Base-by-base conservation (phyloP, 2,113 vertebrate species). In the Phasianus colchicus region DNA sequence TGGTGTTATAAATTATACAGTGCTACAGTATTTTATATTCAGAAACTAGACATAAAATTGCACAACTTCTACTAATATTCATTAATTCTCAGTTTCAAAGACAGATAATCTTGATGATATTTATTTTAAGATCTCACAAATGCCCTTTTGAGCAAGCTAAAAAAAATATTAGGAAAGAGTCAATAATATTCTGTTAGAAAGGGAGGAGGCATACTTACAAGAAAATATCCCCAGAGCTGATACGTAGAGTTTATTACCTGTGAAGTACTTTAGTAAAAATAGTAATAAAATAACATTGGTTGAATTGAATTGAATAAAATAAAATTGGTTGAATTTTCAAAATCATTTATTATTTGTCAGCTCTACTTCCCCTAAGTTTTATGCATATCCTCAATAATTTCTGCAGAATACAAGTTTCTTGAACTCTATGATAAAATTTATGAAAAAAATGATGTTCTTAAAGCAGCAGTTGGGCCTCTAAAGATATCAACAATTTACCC, bases 101-200 rank as follows among this genome's bases (percentile, higher is more conserved):
- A 83, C 16, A 90, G n/a, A 84, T 42, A 67, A 43, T 89, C 84
- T 94, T 88, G 87, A 96, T 88, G 45, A 97, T 87, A 95, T 91
- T 14, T 52, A 91, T 96, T 96, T 96, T 94, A 96, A 95, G 55
- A 24, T 96, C 42, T 84, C 67, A 65, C 84, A 83, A 95, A 92
- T 72, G 25, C 18, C 79, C 27, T 88, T 66, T 72, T 88, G 36
- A 93, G 24, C 45, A 93, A 87, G 18, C 54, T 80, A 95, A 92
- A 92, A 48, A 18, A 83, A 40, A 9, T 43, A 52, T 57, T 75
- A 84, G 34, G 34, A 88, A 90, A 89, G 6, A 57, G 27, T 36
- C 45, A 54, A 24, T 78, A 67, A 60, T 88, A 48, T 30, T 86
- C 70, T 57, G 45, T 38, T 36, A 72, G 18, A 43, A 66, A 95